Base-by-base conservation (phyloP, 2,888 invertebrate genomes). In the Gerosis bhagava region DNA sequence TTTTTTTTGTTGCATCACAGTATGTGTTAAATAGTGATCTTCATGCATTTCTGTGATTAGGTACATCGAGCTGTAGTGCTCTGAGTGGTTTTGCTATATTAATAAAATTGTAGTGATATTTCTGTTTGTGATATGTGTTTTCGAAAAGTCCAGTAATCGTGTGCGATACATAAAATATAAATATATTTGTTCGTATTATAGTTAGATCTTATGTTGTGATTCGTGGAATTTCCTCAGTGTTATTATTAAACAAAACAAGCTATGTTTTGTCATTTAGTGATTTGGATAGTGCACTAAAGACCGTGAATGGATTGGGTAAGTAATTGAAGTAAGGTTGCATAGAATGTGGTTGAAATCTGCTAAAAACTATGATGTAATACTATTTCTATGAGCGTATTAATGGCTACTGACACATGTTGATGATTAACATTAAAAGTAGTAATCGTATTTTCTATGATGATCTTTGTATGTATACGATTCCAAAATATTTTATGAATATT, bases 211-310 rank as follows among this genome's bases (percentile, higher is more conserved):
- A 67, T 76, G 74, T 75, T 70, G 78, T 70, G 83, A 86, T 86
- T 84, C 83, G 83, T 87, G 87, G 86, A 86, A 83, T 77, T 87
- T 84, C 83, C 80, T 80, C 63, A 49, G 78, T 80, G 73, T 82
- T 62, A 53, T 82, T 62, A 53, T 78, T 78, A 74, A 60, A 65
- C 63, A 68, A 77, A 71, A 67, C 62, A 80, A 82, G 67, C 83
- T 83, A 19, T 19, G 19, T 19, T 19, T 19, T 6, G 19, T 19
- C 6, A 6, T 19, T 19, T 6, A 6, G 21, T 19, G 19, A 19
- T 3, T 67, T 72, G 79, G 80, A 83, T 83, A 73, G 87, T 88
- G 87, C 87, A 79, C 70, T 82, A 77, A 70, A 75, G 75, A 83
- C 83, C 81, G 87, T 87, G 87, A 74, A 77, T 73, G 77, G 60